These are phyloP conservation scores for Drosophila peninsularis DNA, from an alignment of 2,888 invertebrate species.

Conservation along the genomic window DNA sequence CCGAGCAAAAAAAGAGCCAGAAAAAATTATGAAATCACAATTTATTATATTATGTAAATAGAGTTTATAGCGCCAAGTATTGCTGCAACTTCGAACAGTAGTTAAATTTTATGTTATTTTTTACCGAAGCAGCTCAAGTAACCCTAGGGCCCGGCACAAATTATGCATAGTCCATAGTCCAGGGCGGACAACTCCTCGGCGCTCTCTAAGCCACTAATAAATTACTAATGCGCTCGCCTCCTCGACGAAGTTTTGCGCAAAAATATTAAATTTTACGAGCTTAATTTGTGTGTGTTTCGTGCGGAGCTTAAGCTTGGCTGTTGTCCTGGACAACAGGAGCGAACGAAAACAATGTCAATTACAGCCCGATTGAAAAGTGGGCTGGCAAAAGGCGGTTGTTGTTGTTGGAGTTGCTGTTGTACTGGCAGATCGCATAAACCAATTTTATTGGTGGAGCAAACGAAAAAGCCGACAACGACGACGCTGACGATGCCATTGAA, in stretches of 20 bases:
- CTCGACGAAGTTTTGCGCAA: conserved; percentile 40
- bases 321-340: conserved; percentile 56
- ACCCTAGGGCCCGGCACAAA: conserved; percentile 40
- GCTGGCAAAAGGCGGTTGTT: conserved; percentile 59
- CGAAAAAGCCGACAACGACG: conserved; percentile 31
- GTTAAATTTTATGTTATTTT: conserved; percentile 59
- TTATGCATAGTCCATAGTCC: conserved; percentile 47
- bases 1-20: neutral
- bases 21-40: conserved; percentile 9
- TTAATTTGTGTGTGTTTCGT: conserved; percentile 76
- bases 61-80: neutral
- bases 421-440: conserved; percentile 60
- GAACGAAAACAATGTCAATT: conserved; percentile 69
- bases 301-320: conserved; percentile 55
- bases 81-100: conserved; percentile 37
- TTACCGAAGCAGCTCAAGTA: conserved; percentile 20
- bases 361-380: conserved; percentile 78
- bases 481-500: conserved; percentile 50
- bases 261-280: conserved; percentile 81
- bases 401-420: conserved; percentile 55
- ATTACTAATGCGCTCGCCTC: conserved; percentile 59
- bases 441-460: conserved; percentile 71
- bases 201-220: conserved; percentile 61
- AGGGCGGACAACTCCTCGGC: conserved; percentile 17
- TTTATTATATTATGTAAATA: conserved; percentile 7